phyloP scores from a whole-genome alignment of 1,140 invertebrate genomes.

The Coelopa frigida region DNA sequence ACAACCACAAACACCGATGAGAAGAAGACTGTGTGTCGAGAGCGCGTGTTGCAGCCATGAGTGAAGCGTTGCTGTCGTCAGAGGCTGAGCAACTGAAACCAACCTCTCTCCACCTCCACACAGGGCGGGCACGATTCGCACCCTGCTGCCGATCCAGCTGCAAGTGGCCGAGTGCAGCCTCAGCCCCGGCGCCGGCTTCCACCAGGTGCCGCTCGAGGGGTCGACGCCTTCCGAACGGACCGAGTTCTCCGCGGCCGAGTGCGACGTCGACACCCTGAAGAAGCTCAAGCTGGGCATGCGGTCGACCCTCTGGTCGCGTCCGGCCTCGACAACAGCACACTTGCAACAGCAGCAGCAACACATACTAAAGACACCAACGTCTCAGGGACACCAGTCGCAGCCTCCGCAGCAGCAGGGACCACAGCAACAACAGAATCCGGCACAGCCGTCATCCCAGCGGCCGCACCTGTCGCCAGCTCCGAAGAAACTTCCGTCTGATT shows the following conservation, averaged over 20 bases:
- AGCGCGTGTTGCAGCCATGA: no score
- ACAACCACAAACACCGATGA: no score
- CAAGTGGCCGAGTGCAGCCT: conserved; percentile 13
- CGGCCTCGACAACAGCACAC: conserved; percentile 48
- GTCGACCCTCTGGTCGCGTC: conserved; percentile 65
- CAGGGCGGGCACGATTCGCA: conserved; percentile 50
- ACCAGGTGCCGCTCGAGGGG: conserved; percentile 45
- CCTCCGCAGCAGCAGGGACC: conserved; percentile 24
- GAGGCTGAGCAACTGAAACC: no score
- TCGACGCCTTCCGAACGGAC: conserved; percentile 26
- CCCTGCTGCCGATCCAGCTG: conserved; percentile 47
- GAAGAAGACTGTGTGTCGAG: no score
- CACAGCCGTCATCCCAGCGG: conserved; percentile 30
- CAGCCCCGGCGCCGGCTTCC: conserved; percentile 20
- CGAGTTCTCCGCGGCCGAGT: conserved; percentile 62
- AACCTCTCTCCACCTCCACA: conserved; percentile 16
- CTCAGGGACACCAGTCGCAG: conserved; percentile 19
- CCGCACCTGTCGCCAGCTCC: conserved; percentile 39
- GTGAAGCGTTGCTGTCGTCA: no score
- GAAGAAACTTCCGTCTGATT: conserved; percentile 42
- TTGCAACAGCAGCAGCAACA: conserved; percentile 45
- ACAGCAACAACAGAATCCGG: conserved; percentile 33
- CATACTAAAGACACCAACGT: background rate
- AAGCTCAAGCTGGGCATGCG: conserved; percentile 63
- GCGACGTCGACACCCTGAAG: conserved; percentile 68